These are phyloP conservation scores for Gambusia yucatana DNA, from an alignment of 2,797 vertebrate species.

Conservation along the genomic window DNA sequence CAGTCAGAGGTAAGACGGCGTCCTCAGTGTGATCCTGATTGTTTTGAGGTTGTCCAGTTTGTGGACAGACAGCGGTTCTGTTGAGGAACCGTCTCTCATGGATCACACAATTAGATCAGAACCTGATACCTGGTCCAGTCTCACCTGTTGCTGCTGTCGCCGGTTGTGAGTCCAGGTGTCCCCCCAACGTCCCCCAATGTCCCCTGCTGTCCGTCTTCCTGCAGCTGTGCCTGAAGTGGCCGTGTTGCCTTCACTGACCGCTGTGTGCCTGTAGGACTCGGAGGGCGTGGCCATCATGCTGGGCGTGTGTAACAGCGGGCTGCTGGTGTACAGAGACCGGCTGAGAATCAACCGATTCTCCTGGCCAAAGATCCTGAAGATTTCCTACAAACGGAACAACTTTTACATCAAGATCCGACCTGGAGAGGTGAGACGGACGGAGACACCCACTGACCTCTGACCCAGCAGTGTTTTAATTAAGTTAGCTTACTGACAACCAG, in stretches of 20 bases:
- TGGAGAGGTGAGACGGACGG: conserved; percentile 85
- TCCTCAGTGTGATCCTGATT: conserved; percentile 27
- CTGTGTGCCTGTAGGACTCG: conserved; percentile 83
- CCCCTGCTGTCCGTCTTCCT: neutral
- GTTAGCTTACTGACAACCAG: neutral
- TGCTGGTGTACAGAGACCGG: conserved; percentile 94
- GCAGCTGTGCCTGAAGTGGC: neutral
- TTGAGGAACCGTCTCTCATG: neutral
- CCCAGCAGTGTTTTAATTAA: neutral
- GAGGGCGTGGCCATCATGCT: conserved; percentile 97
- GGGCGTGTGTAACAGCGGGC: conserved; percentile 94
- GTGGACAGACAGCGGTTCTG: neutral
- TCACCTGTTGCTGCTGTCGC: neutral
- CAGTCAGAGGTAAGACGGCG: conserved; percentile 78
- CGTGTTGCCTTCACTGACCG: neutral
- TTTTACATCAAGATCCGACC: conserved; percentile 98
- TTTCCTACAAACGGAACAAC: conserved; percentile 98
- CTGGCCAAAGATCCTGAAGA: conserved; percentile 97
- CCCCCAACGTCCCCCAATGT: neutral
- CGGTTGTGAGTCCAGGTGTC: neutral
- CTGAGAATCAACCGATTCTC: conserved; percentile 97
- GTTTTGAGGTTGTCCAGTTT: neutral
- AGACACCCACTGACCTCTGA: neutral
- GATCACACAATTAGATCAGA: neutral
- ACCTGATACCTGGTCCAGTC: neutral